Conservation (phyloP, 53 echinoderm and acorn worm species). For the Paracentrotus lividus region DNA sequence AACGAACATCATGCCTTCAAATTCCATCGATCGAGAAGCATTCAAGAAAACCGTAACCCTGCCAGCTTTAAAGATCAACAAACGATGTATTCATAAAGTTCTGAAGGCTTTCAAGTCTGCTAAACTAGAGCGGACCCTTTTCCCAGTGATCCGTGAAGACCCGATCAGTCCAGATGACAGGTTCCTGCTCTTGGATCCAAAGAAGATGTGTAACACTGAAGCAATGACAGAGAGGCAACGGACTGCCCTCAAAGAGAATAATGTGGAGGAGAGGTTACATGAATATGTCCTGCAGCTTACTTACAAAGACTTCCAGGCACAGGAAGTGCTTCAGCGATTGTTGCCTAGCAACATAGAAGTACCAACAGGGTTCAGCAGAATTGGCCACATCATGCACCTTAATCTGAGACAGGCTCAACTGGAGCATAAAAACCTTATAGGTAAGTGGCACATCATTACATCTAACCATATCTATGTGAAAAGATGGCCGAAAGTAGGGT, state of each 20-base stretch:
- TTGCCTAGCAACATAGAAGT: conserved; percentile 84
- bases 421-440: conserved; percentile 89
- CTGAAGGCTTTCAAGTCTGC: conserved; percentile 63
- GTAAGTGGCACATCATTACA: conserved; percentile 62
- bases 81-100: conserved; percentile 53
- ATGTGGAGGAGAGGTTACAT: conserved; percentile 75
- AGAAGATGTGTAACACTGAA: conserved; percentile 17
- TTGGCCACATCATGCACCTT: conserved; percentile 95
- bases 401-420: conserved; percentile 88
- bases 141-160: conserved; percentile 55
- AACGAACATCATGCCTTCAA: conserved; percentile 9
- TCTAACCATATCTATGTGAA: no score
- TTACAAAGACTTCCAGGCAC: conserved; percentile 83
- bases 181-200: conserved; percentile 72
- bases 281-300: conserved; percentile 78
- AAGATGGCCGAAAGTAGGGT: no score
- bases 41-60: conserved; percentile 54
- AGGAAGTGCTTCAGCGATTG: conserved; percentile 84
- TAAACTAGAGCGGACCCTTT: conserved; percentile 36
- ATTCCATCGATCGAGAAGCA: conserved; percentile 67
- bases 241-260: conserved; percentile 67
- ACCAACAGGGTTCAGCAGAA: conserved; percentile 87
- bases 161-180: conserved; percentile 44
- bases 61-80: conserved; percentile 69
- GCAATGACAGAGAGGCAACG: conserved; percentile 66